Evolutionary conservation across 2,797 vertebrate genomes (phyloP).

Genomic region (Hydrophis major): DNA sequence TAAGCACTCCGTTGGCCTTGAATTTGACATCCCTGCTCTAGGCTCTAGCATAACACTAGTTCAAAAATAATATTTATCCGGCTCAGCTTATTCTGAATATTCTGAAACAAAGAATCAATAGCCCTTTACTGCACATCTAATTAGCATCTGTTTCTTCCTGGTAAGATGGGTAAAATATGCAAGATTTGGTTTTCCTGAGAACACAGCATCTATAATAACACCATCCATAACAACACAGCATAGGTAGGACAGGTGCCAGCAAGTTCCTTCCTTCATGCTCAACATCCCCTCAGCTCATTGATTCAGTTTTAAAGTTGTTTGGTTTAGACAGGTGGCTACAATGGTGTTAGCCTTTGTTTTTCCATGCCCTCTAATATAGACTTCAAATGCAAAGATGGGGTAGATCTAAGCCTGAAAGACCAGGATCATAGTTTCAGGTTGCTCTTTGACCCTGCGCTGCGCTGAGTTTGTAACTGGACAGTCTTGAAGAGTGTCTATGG

Average conservation of each 20-base stretch:
- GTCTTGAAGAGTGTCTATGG: neutral
- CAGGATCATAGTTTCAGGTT: neutral
- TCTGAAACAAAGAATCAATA: neutral
- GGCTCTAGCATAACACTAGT: neutral
- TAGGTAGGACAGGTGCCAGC: neutral
- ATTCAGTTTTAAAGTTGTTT: neutral
- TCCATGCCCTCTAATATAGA: neutral
- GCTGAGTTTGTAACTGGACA: neutral
- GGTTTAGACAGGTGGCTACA: neutral
- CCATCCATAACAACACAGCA: accelerated
- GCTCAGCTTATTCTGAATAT: neutral
- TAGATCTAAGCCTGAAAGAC: neutral
- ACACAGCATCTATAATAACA: accelerated
- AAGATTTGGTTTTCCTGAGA: neutral
- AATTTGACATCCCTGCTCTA: neutral
- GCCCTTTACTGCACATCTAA: neutral
- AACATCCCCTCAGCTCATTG: neutral
- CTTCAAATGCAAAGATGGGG: neutral
- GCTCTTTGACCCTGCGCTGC: neutral
- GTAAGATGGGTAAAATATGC: neutral
- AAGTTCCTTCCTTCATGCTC: neutral
- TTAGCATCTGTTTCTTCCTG: neutral
- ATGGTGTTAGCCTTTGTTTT: neutral
- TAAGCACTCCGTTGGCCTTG: no score
- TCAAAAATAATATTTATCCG: neutral